Percentiles rank a stretch among this genome's conserved stretches.
Evolutionary conservation across 2,113 vertebrate genomes (phyloP).

Genomic region (Heteronetta atricapilla): DNA sequence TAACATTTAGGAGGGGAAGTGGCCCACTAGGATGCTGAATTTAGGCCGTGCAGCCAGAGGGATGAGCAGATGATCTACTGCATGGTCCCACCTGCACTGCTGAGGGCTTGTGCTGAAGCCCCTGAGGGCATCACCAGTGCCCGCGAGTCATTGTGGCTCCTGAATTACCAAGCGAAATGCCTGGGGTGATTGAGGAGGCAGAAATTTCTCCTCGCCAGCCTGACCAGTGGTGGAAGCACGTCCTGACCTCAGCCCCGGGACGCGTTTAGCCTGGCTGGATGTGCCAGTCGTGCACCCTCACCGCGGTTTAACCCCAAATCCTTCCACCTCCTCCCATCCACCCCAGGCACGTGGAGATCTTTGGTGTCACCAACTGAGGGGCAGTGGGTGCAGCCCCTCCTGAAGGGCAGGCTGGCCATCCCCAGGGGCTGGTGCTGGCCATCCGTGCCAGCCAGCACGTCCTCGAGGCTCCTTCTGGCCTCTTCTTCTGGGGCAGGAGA

Average conservation of each 20-base stretch:
- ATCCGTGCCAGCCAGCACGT: background rate
- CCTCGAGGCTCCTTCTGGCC: background rate
- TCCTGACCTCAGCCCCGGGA: background rate
- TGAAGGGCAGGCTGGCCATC: slow-evolving; percentile 36
- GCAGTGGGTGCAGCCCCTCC: slow-evolving; percentile 41
- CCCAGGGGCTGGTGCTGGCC: background rate
- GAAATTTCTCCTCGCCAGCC: background rate
- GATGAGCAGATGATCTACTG: background rate
- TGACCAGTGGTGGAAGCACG: background rate
- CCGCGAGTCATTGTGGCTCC: background rate
- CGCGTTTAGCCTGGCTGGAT: background rate
- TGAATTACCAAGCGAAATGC: background rate
- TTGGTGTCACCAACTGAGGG: slow-evolving; percentile 14
- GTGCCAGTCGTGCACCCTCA: background rate
- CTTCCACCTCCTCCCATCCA: background rate
- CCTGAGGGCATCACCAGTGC: background rate
- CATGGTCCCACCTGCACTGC: background rate
- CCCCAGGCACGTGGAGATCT: background rate
- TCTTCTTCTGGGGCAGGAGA: background rate
- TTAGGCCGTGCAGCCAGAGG: too few species aligned
- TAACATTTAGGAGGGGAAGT: background rate
- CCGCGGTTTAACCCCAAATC: background rate
- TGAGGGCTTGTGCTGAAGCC: background rate
- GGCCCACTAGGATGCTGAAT: background rate
- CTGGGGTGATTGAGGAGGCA: background rate